Evolutionary conservation across 1,140 invertebrate genomes (phyloP), one percentile per base, ranked within the genome.

Genomic region (Scaptomyza graminum): DNA sequence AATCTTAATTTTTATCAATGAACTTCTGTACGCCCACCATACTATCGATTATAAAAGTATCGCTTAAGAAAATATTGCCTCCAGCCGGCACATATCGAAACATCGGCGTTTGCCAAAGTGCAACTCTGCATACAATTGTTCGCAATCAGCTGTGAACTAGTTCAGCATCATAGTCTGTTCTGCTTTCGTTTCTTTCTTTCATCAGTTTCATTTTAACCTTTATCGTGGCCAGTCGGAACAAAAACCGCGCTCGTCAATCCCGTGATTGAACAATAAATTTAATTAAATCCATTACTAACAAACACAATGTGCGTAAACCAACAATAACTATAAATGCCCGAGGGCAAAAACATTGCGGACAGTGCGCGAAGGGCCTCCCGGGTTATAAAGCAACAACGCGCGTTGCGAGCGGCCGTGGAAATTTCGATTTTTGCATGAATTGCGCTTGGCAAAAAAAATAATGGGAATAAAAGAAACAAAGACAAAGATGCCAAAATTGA

Each of bases 11-110:
- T 78, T 82, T 83, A 74, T 83, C 79, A 82, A 83, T 82, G 69
- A 82, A 82, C 62, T 67, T 79, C 78, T 79, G 64, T 83, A 82
- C 78, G 78, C 78, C 78, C 78, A 80, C 79, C 69, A 73, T 60
- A 22, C 50, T 59, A 71, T 71, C 68, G 68, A 71, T 59, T 41
- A 3, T 41, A 5, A 37, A 37, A 37, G 4, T 41, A 41, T 41
- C 37, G 37, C 12, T 5, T 16, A 13, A 37, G 13, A 6, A 22
- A 37, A 5, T 18, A 28, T 16, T 7, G 25, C 13, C 12, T 5
- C 25, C 28, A 44, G 37, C 65, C 65, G 65, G 65, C 37, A 25
- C 9, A 4, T 28, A 52, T 34, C 34, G 8, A 16, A 9, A 50
- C 15, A 60, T 60, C 57, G 57, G 47, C 47, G 18, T 9, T 7